These are phyloP conservation scores for Thermophis baileyi DNA, from an alignment of 2,113 vertebrate genomes.

Conservation along the genomic window DNA sequence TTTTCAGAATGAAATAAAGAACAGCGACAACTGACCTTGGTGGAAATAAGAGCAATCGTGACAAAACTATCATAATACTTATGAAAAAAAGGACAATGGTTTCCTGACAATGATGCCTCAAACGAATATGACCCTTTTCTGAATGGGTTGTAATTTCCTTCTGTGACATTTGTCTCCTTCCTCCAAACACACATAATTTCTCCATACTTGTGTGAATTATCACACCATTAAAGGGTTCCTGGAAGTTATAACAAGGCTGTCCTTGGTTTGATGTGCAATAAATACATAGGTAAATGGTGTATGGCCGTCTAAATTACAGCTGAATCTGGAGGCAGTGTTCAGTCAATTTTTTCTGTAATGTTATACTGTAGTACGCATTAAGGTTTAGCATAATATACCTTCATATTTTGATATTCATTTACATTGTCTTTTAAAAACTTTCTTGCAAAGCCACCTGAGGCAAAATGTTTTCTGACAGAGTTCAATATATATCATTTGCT, in stretches of 20 bases:
- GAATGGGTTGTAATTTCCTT: not conserved
- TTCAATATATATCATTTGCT: not conserved
- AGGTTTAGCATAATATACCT: not conserved
- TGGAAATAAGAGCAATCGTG: not conserved
- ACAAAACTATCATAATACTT: not conserved
- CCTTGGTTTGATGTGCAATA: not conserved
- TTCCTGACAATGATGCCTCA: not conserved
- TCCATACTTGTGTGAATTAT: not conserved
- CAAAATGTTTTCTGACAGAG: not conserved
- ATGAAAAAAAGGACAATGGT: not conserved
- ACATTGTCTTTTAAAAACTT: not conserved
- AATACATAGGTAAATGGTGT: not conserved
- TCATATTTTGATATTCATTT: not conserved
- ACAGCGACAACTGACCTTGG: not conserved
- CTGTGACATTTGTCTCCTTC: not conserved
- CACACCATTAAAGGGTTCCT: not conserved
- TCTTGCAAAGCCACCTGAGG: not conserved
- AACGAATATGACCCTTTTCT: not conserved
- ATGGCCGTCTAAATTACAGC: not conserved
- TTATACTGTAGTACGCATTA: not conserved
- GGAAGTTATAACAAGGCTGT: not conserved
- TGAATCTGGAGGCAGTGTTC: not conserved
- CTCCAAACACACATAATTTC: not conserved
- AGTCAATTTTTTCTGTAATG: not conserved
- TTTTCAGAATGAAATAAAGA: conserved; percentile 7